Evolutionary conservation across 2,797 vertebrate genomes (phyloP).

Genomic region (Champsocephalus gunnari): DNA sequence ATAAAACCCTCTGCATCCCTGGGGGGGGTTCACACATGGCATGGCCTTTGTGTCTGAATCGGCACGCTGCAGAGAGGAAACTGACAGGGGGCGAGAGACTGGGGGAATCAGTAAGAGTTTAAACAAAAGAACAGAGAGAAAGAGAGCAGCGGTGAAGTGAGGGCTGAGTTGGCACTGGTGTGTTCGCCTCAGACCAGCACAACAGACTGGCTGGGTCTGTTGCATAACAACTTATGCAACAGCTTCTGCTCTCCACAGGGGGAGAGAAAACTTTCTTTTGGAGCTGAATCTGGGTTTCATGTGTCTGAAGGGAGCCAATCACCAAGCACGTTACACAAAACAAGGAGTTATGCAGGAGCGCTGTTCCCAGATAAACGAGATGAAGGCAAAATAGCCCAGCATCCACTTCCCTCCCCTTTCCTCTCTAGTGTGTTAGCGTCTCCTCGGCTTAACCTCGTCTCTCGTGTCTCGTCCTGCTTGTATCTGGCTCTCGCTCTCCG

Average conservation of each 20-base stretch:
- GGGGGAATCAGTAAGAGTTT: not conserved
- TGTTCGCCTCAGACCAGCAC: slow-evolving; percentile 64
- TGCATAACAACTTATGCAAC: slow-evolving; percentile 76
- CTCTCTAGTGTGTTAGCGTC: not conserved
- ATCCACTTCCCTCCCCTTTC: not conserved
- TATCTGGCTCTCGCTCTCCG: not conserved
- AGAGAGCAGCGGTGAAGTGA: slow-evolving; percentile 27
- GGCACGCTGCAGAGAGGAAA: not conserved
- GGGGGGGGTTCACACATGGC: slow-evolving; percentile 12
- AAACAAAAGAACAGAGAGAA: slow-evolving; percentile 8
- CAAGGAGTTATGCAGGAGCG: not conserved
- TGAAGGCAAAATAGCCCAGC: not conserved
- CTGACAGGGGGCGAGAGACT: not conserved
- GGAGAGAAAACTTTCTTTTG: slow-evolving; percentile 55
- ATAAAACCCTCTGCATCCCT: slow-evolving; percentile 9
- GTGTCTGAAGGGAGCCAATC: slow-evolving; percentile 11
- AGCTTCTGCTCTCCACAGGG: slow-evolving; percentile 47
- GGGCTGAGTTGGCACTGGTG: slow-evolving; percentile 36
- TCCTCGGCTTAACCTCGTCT: not conserved
- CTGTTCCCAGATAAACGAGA: not conserved
- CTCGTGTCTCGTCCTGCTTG: not conserved
- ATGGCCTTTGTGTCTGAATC: slow-evolving; percentile 35
- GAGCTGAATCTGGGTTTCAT: slow-evolving; percentile 23
- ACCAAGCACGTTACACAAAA: slow-evolving; percentile 15
- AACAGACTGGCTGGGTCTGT: slow-evolving; percentile 58